Percentiles rank a stretch among this genome's conserved stretches.
phyloP scores from a whole-genome alignment of 2,113 vertebrate species.

The Tyto alba region DNA sequence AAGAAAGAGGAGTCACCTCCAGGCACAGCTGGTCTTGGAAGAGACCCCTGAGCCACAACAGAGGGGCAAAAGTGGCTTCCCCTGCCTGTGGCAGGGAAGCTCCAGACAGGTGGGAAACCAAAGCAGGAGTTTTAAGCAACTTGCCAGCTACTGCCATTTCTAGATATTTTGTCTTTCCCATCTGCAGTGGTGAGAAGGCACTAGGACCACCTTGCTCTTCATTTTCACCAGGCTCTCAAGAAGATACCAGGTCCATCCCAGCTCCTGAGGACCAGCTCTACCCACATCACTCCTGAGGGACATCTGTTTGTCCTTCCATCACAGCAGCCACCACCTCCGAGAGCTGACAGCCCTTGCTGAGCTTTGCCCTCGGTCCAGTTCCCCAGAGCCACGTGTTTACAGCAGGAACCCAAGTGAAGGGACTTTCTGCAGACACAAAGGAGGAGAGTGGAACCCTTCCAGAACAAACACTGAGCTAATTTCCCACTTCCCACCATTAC shows the following conservation, averaged over 20 bases:
- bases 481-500: not conserved
- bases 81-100: not conserved
- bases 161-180: not conserved
- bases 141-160: not conserved
- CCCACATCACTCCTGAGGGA: not conserved
- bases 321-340: not conserved
- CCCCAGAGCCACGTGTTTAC: not conserved
- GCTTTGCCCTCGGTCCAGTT: not conserved
- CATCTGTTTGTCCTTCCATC: not conserved
- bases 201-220: not conserved
- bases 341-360: not conserved
- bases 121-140: not conserved
- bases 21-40: not conserved
- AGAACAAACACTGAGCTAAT: not conserved
- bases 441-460: not conserved
- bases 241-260: not conserved
- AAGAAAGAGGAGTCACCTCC: not conserved
- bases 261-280: not conserved
- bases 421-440: not conserved
- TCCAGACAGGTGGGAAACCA: not conserved
- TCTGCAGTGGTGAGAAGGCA: not conserved
- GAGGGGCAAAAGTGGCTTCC: not conserved
- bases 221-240: not conserved
- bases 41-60: not conserved
- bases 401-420: not conserved